Percentiles rank a stretch among this genome's conserved stretches.
These are phyloP conservation scores for Eremophila alpestris DNA, from an alignment of 2,797 vertebrate genomes.

Conservation along the genomic window DNA sequence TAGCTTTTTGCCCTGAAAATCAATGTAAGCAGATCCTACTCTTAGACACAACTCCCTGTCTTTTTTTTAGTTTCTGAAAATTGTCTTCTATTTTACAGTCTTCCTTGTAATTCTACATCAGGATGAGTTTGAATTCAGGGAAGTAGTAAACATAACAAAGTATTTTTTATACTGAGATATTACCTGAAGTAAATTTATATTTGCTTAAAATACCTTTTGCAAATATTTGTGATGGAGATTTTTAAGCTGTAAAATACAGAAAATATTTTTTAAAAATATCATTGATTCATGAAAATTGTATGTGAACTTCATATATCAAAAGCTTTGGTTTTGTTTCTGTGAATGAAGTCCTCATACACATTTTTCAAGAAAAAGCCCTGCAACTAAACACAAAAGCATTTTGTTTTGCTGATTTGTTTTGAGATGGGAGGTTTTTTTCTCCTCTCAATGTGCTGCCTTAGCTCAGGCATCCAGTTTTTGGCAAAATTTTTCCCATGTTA, in stretches of 20 bases:
- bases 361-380: background rate
- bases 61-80: conserved; percentile 2
- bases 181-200: background rate
- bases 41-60: background rate
- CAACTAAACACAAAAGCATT: background rate
- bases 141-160: background rate
- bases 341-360: background rate
- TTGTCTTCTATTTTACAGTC: background rate
- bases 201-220: background rate
- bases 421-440: background rate
- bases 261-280: background rate
- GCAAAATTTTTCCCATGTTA: background rate
- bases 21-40: background rate
- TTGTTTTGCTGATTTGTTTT: background rate
- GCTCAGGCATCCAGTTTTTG: background rate
- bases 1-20: background rate
- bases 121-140: background rate
- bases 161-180: background rate
- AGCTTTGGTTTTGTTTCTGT: background rate
- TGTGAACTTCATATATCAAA: background rate
- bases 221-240: background rate
- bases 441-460: background rate
- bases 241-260: conserved; percentile 6
- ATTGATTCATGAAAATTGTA: background rate
- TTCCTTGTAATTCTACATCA: background rate